Percentiles rank a stretch among this genome's conserved stretches.
Conservation (phyloP, 2,113 vertebrate genomes). For the Dissostichus mawsoni region DNA sequence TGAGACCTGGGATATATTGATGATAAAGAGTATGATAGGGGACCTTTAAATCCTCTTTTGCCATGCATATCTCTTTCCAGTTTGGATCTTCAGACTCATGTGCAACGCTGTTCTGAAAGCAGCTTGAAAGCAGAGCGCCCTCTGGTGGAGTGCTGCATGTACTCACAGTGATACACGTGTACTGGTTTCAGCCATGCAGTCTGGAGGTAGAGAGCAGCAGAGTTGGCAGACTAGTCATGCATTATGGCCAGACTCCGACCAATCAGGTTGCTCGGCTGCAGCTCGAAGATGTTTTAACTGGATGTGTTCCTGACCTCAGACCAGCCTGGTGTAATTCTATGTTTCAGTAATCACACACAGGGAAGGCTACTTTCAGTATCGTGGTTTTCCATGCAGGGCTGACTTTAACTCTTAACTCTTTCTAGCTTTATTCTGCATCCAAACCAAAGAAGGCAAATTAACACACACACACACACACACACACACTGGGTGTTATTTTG, state of each 20-base stretch:
- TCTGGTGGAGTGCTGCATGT: neutral
- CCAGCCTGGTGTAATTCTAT: constrained; percentile 55
- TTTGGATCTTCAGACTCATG: no score
- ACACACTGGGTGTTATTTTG: neutral
- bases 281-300: constrained; percentile 25
- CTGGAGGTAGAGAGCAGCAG: constrained; percentile 18
- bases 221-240: constrained; percentile 14
- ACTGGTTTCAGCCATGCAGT: constrained; percentile 11
- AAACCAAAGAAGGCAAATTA: neutral
- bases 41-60: no score
- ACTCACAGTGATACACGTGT: constrained; percentile 35
- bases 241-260: constrained; percentile 34
- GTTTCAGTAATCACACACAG: constrained; percentile 49
- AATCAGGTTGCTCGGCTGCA: constrained; percentile 27
- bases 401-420: constrained; percentile 20
- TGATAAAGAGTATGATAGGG: no score
- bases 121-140: constrained; percentile 31
- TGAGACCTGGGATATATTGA: no score
- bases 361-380: constrained; percentile 42
- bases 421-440: constrained; percentile 6
- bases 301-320: constrained; percentile 46
- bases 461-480: neutral
- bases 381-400: constrained; percentile 23
- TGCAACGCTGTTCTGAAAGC: no score
- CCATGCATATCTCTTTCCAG: no score